A percentile compares a stretch with the other conserved stretches of the same genome.
phyloP scores from a whole-genome alignment of 1,140 invertebrate species.

The Drosophila bocqueti region DNA sequence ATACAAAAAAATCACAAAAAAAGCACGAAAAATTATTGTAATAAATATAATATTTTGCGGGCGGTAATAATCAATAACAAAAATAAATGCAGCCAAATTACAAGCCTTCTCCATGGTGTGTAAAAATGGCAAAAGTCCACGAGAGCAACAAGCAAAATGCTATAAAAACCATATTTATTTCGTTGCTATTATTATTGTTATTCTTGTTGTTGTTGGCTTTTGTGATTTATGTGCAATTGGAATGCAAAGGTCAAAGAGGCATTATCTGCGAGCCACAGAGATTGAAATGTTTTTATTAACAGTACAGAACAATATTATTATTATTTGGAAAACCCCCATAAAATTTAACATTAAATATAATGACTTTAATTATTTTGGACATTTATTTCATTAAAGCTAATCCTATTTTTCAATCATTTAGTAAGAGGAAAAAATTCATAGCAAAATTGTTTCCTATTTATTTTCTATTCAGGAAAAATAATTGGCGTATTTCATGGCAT shows the following conservation, averaged over 20 bases:
- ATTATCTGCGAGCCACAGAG: constrained; percentile 10
- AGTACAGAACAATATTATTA: not conserved
- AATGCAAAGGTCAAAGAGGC: constrained; percentile 52
- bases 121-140: constrained; percentile 39
- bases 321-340: not conserved
- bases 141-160: constrained; percentile 21
- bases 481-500: not conserved
- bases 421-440: not conserved
- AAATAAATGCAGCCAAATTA: constrained; percentile 34
- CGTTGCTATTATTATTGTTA: not conserved
- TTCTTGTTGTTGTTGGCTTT: constrained; percentile 3
- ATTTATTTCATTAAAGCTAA: constrained; percentile 3
- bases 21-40: constrained; percentile 13
- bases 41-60: constrained; percentile 28
- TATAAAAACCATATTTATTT: constrained; percentile 32
- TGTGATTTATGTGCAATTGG: constrained; percentile 46
- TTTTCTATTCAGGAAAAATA: not conserved
- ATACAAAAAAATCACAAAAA: not conserved
- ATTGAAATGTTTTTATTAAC: not conserved
- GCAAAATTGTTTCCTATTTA: not conserved
- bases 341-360: not conserved
- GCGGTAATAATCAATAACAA: constrained; percentile 42
- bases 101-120: constrained; percentile 11
- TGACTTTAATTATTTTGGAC: not conserved
- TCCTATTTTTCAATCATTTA: constrained; percentile 5